Conservation (phyloP, 2,113 vertebrate species). For the Sakesphorus luctuosus region DNA sequence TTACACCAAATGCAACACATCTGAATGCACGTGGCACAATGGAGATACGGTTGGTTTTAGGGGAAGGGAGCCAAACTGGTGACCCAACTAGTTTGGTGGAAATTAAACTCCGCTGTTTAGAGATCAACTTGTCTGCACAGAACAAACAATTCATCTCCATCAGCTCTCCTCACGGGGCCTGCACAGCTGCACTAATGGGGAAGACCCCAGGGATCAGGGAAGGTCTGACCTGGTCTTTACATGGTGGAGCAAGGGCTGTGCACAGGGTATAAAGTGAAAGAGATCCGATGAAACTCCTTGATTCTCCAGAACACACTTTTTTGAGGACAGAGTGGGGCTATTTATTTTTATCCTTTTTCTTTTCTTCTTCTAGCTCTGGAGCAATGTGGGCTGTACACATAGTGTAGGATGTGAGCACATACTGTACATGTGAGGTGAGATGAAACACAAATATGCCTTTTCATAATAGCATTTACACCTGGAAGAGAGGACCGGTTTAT, state of each 20-base stretch:
- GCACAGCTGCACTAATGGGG: neutral
- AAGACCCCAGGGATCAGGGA: neutral
- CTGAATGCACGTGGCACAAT: accelerated
- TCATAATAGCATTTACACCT: slow-evolving; percentile 84
- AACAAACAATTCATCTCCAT: neutral
- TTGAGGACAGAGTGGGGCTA: neutral
- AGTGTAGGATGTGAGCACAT: slow-evolving; percentile 69
- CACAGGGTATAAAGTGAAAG: neutral
- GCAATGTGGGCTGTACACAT: slow-evolving; percentile 43
- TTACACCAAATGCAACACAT: neutral
- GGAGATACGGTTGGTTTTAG: neutral
- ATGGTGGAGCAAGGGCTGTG: neutral
- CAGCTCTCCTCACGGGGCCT: accelerated
- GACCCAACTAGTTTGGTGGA: neutral
- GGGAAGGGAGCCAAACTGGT: neutral
- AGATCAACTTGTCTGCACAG: neutral
- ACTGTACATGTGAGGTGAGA: slow-evolving; percentile 76
- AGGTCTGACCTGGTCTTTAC: neutral
- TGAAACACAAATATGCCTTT: slow-evolving; percentile 79
- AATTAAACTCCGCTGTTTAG: neutral
- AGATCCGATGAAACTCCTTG: neutral
- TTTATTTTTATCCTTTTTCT: slow-evolving; percentile 20
- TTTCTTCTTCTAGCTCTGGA: slow-evolving; percentile 39
- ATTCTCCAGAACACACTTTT: neutral
- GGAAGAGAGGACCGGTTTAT: slow-evolving; percentile 79